Evolutionary conservation across 1,140 invertebrate species (phyloP).

Genomic region (Meloidogyne floridensis): DNA sequence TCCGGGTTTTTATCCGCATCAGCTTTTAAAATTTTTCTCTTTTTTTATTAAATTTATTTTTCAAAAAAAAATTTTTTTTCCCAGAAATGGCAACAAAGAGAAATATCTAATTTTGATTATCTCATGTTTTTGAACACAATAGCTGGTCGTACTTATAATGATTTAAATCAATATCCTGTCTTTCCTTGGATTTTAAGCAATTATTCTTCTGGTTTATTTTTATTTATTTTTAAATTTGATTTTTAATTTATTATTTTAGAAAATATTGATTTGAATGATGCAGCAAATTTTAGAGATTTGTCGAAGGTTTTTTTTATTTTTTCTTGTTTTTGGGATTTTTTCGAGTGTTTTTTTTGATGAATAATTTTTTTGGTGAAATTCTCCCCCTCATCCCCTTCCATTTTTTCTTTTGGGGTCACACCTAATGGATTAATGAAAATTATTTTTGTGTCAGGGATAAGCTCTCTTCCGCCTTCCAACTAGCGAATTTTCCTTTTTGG

Average conservation of each 20-base stretch:
- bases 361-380: too few species aligned
- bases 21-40: too few species aligned
- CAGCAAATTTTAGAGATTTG: constrained; percentile 94
- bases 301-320: constrained; percentile 79
- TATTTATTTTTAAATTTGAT: neutral
- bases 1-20: too few species aligned
- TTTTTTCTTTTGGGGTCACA: too few species aligned
- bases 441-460: too few species aligned
- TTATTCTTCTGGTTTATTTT: constrained; percentile 76
- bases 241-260: too few species aligned
- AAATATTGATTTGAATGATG: constrained; percentile 90
- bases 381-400: too few species aligned
- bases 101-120: constrained; percentile 99
- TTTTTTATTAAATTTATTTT: neutral
- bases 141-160: constrained; percentile 96
- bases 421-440: too few species aligned
- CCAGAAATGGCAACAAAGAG: constrained; percentile 89
- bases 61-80: neutral
- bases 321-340: too few species aligned
- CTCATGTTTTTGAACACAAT: constrained; percentile 99
- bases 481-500: too few species aligned
- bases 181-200: constrained; percentile 99
- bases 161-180: constrained; percentile 97
- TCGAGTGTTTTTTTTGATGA: too few species aligned
- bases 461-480: too few species aligned